Percentiles rank a stretch among this genome's conserved stretches.
Conservation (phyloP, 2,113 vertebrate species). For the Perognathus longimembris region DNA sequence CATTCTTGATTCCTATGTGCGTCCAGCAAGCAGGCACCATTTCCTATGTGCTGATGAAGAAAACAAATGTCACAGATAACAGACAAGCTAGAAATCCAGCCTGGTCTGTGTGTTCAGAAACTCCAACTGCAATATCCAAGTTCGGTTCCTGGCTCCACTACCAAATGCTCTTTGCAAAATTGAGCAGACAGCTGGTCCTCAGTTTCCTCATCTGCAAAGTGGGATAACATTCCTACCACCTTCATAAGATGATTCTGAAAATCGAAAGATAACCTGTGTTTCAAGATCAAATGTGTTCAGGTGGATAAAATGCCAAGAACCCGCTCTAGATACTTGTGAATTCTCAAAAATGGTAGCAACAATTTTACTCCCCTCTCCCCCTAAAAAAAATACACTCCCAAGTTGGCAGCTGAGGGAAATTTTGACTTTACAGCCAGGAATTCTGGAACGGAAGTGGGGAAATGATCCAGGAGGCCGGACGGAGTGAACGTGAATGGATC, state of each 20-base stretch:
- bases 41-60: background rate
- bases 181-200: background rate
- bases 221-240: background rate
- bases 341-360: background rate
- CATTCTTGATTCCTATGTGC: background rate
- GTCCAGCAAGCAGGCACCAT: background rate
- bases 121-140: too few species aligned
- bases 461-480: background rate
- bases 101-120: background rate
- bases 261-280: background rate
- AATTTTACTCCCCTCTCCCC: background rate
- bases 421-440: conserved; percentile 12
- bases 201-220: background rate
- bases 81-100: background rate
- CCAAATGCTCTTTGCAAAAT: background rate
- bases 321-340: conserved; percentile 20
- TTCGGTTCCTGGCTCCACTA: background rate
- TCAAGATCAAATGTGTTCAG: background rate
- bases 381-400: background rate
- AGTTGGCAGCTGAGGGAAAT: background rate
- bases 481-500: background rate
- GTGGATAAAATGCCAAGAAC: background rate
- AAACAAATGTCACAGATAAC: background rate
- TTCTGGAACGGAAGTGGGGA: background rate
- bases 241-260: background rate